These are phyloP conservation scores for Coelopa pilipes DNA, from an alignment of 2,888 invertebrate species.

Conservation along the genomic window DNA sequence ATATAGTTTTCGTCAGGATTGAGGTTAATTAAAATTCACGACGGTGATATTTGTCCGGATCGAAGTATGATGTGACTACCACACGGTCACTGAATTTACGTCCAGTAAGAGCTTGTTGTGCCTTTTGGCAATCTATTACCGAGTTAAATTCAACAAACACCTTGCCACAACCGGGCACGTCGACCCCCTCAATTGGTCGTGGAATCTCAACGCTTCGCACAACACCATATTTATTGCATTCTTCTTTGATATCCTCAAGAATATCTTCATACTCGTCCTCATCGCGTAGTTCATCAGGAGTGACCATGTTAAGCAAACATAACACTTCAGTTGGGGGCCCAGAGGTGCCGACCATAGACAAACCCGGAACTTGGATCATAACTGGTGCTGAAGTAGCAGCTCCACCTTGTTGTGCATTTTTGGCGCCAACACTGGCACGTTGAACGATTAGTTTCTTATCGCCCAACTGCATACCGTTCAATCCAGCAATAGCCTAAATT, in stretches of 20 bases:
- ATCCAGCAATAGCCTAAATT: conserved; percentile 90
- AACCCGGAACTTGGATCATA: conserved; percentile 88
- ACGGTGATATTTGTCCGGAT: conserved; percentile 96
- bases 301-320: conserved; percentile 97
- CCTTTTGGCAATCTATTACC: conserved; percentile 94
- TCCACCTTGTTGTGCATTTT: conserved; percentile 81
- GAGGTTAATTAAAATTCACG: conserved; percentile 81
- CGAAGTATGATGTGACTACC: conserved; percentile 97
- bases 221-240: conserved; percentile 95
- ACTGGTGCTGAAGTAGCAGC: conserved; percentile 74
- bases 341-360: conserved; percentile 86
- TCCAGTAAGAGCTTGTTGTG: conserved; percentile 95
- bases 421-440: conserved; percentile 95
- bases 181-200: conserved; percentile 93
- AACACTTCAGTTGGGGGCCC: conserved; percentile 93
- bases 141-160: conserved; percentile 98
- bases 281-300: conserved; percentile 92
- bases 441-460: conserved; percentile 98
- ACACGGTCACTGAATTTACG: conserved; percentile 97
- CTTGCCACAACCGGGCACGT: conserved; percentile 96
- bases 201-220: conserved; percentile 97
- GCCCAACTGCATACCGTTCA: conserved; percentile 98
- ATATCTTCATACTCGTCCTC: conserved; percentile 99
- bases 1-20: not conserved
- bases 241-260: conserved; percentile 95